A percentile compares a stretch with the other conserved stretches of the same genome.
These are phyloP conservation scores for Zhuqinia jingwanae DNA, from an alignment of 2,888 invertebrate genomes.

Conservation along the genomic window DNA sequence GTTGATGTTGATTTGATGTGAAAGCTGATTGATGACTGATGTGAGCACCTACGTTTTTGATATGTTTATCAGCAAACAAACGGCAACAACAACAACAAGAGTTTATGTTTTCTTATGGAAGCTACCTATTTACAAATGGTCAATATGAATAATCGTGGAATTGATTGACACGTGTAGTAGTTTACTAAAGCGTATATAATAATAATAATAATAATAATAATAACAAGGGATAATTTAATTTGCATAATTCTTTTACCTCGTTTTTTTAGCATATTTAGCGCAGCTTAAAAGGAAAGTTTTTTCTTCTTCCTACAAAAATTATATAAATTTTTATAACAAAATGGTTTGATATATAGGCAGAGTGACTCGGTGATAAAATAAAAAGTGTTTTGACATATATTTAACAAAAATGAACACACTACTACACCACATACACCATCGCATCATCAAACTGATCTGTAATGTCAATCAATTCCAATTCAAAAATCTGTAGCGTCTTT, in stretches of 20 bases:
- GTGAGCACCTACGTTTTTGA: neutral
- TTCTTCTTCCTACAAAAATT: too few species aligned
- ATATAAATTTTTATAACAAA: too few species aligned
- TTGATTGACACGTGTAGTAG: too few species aligned
- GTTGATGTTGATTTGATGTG: constrained; percentile 39
- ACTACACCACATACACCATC: too few species aligned
- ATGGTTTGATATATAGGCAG: too few species aligned
- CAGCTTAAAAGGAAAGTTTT: too few species aligned
- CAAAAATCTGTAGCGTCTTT: too few species aligned
- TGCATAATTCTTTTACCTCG: constrained; percentile 37
- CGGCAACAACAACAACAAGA: too few species aligned
- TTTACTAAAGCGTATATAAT: neutral
- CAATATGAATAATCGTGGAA: neutral
- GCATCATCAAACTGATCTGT: constrained; percentile 27
- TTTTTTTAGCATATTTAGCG: neutral
- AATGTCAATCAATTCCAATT: constrained; percentile 16
- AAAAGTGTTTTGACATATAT: neutral
- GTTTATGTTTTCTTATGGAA: too few species aligned
- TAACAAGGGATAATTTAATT: constrained; percentile 31
- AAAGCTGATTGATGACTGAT: constrained; percentile 30
- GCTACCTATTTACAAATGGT: too few species aligned
- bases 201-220: neutral
- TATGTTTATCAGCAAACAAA: constrained; percentile 3
- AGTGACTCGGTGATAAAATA: too few species aligned
- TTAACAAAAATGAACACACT: neutral